Evolutionary conservation across 2,888 invertebrate species (phyloP).

Genomic region (Plagiodera versicolora): DNA sequence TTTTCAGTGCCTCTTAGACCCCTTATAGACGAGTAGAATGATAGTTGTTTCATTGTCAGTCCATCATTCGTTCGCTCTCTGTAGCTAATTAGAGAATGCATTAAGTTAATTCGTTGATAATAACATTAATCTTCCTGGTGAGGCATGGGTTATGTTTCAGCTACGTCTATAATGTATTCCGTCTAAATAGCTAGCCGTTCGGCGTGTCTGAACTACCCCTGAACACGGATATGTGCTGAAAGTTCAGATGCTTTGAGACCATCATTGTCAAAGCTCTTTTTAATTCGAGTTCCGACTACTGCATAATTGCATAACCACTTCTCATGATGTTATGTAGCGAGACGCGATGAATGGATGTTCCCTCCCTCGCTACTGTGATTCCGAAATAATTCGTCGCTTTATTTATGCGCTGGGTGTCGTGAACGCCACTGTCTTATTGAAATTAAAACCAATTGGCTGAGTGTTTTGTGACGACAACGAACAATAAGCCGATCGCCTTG

Average conservation of each 20-base stretch:
- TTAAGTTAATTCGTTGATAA: constrained; percentile 13
- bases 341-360: too few species aligned
- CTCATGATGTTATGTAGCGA: background rate
- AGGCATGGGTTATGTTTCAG: constrained; percentile 17
- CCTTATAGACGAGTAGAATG: too few species aligned
- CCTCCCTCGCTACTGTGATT: too few species aligned
- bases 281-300: background rate
- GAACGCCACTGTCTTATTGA: too few species aligned
- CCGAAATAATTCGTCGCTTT: too few species aligned
- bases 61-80: constrained; percentile 9
- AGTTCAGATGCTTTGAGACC: background rate
- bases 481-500: too few species aligned
- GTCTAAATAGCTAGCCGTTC: background rate
- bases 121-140: constrained; percentile 14
- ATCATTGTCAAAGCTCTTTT: background rate
- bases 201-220: background rate
- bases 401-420: too few species aligned
- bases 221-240: background rate
- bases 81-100: constrained; percentile 19
- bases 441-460: too few species aligned
- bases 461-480: too few species aligned
- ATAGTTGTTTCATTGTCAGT: constrained; percentile 2
- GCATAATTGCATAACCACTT: background rate
- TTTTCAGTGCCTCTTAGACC: too few species aligned
- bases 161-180: constrained; percentile 13